These are phyloP conservation scores for Zosterops pallidus DNA, from an alignment of 2,113 vertebrate species.

Conservation along the genomic window DNA sequence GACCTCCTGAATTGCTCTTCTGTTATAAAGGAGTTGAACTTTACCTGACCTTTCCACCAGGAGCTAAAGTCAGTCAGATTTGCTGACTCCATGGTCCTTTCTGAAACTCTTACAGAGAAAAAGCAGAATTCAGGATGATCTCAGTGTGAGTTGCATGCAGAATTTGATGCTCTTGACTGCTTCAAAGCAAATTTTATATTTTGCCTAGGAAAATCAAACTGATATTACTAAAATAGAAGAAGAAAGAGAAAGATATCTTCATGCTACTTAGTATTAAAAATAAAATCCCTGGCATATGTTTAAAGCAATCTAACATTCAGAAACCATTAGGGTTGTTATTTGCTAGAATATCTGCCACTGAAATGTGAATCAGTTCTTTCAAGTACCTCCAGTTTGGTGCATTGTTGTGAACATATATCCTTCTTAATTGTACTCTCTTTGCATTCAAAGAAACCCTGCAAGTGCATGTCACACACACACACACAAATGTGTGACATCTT, in stretches of 20 bases:
- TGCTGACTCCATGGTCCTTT: neutral
- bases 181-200: neutral
- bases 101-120: neutral
- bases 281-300: neutral
- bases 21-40: slow-evolving; percentile 41
- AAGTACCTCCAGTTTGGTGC: neutral
- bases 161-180: neutral
- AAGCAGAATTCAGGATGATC: slow-evolving; percentile 32
- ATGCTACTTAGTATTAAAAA: neutral
- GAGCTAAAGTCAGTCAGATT: neutral
- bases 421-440: neutral
- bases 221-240: neutral
- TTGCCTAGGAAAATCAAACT: neutral
- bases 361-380: neutral
- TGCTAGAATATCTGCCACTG: neutral
- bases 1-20: neutral
- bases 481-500: neutral
- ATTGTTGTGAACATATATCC: neutral
- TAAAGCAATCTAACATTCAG: neutral
- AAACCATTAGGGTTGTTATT: neutral
- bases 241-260: neutral
- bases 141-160: neutral
- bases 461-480: neutral
- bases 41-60: slow-evolving; percentile 42
- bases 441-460: neutral